Percentiles rank a stretch among this genome's conserved stretches.
Evolutionary conservation across 2,888 invertebrate genomes (phyloP).

Genomic region (Temnothorax rugatulus): DNA sequence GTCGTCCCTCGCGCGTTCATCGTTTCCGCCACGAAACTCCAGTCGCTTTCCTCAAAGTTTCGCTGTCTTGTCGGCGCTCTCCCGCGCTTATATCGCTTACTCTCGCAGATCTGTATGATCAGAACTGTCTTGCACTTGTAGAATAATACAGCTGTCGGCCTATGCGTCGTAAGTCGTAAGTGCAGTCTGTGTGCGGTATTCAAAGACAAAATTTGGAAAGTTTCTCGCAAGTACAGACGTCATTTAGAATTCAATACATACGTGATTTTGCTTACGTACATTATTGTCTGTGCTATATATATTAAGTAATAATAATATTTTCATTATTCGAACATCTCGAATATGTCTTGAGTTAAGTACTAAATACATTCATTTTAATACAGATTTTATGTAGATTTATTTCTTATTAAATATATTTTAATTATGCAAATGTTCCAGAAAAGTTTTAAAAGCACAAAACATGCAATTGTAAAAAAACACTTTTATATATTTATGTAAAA

Average conservation of each 20-base stretch:
- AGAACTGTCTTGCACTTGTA: conserved; percentile 9
- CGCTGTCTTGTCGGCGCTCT: not conserved
- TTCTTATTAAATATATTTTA: not conserved
- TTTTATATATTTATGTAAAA: not conserved
- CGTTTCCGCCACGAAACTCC: conserved; percentile 79
- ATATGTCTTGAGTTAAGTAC: conserved; percentile 1
- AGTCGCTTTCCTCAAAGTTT: conserved; percentile 73
- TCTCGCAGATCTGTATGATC: not conserved
- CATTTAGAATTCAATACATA: not conserved
- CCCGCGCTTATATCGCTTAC: not conserved
- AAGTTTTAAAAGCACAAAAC: not conserved
- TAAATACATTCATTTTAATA: not conserved
- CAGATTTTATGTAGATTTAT: not conserved
- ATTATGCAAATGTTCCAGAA: not conserved
- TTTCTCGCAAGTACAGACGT: not conserved
- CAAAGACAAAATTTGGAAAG: conserved; percentile 2
- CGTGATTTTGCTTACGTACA: not conserved
- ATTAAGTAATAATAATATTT: not conserved
- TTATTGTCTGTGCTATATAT: not conserved
- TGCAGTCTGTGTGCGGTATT: not conserved
- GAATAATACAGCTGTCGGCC: not conserved
- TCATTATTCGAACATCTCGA: not conserved
- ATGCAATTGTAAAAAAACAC: not conserved
- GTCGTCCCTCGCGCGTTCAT: conserved; percentile 83
- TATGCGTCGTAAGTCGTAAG: not conserved